Percentiles rank a stretch among this genome's conserved stretches.
Conservation (phyloP, 1,140 invertebrate genomes). For the Chironomus striatipennis region DNA sequence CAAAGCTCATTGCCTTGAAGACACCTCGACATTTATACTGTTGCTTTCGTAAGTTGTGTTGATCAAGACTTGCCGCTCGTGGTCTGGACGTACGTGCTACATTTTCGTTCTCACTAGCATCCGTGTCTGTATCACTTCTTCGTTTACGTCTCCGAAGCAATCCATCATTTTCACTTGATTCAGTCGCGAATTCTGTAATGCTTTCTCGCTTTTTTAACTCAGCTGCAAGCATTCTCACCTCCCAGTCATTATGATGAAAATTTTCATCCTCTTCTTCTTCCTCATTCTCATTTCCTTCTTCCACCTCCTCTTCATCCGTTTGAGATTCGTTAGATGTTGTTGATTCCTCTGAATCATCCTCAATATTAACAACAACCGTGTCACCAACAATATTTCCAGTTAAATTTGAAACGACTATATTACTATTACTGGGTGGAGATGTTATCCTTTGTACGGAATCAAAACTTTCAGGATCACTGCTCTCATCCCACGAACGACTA, state of each 20-base stretch:
- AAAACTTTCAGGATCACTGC: constrained; percentile 42
- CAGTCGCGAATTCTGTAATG: constrained; percentile 32
- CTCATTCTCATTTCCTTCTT: constrained; percentile 22
- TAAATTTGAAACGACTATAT: constrained; percentile 33
- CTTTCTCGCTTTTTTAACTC: constrained; percentile 55
- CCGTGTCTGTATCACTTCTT: constrained; percentile 37
- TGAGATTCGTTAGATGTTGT: constrained; percentile 13
- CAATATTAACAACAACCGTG: constrained; percentile 38
- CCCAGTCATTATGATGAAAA: constrained; percentile 52
- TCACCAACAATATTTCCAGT: constrained; percentile 36
- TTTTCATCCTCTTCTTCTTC: constrained; percentile 24
- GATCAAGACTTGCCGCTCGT: constrained; percentile 37
- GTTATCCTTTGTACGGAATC: constrained; percentile 25
- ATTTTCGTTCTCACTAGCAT: constrained; percentile 34
- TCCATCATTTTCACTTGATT: constrained; percentile 33
- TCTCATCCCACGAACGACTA: constrained; percentile 43
- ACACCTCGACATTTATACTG: constrained; percentile 31
- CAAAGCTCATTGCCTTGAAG: constrained; percentile 41
- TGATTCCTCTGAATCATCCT: constrained; percentile 31
- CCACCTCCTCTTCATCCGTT: not conserved
- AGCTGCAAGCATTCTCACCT: constrained; percentile 64
- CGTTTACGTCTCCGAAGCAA: constrained; percentile 34
- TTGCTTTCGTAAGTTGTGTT: constrained; percentile 38
- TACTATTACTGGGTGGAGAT: constrained; percentile 28
- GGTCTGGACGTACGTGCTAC: constrained; percentile 28